phyloP scores from a whole-genome alignment of 2,113 vertebrate species.

The Cavia porcellus region DNA sequence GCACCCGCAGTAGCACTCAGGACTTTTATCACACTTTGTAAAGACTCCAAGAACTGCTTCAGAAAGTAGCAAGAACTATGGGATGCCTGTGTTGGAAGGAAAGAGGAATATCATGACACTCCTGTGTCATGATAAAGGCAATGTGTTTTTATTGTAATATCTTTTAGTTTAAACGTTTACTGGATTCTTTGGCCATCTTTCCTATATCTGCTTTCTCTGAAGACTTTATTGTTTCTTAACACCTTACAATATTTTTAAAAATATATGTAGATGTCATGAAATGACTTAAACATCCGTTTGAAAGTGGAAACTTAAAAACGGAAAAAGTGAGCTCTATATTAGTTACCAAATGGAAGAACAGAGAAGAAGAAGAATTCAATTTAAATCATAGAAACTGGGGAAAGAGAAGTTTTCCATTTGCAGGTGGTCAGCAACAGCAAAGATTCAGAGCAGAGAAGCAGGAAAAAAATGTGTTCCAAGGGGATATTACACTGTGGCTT shows the following conservation, averaged over 20 bases:
- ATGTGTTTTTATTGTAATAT: not conserved
- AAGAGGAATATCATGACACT: not conserved
- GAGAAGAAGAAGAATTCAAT: not conserved
- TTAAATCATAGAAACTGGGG: not conserved
- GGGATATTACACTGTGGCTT: not conserved
- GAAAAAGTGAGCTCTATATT: not conserved
- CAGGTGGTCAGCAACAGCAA: not conserved
- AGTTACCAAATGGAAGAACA: not conserved
- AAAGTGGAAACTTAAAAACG: not conserved
- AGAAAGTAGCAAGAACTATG: not conserved
- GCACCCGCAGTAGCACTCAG: not conserved
- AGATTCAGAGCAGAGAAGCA: conserved; percentile 17
- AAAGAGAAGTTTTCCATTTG: not conserved
- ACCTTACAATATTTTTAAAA: not conserved
- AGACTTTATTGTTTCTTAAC: not conserved
- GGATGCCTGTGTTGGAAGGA: not conserved
- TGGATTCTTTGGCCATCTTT: not conserved
- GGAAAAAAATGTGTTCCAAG: not conserved
- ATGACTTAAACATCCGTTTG: not conserved
- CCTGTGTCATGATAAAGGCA: not conserved
- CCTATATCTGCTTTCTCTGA: not conserved
- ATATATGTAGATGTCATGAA: not conserved
- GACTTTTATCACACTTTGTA: not conserved
- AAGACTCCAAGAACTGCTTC: not conserved
- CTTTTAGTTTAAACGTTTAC: not conserved